A percentile compares a stretch with the other conserved stretches of the same genome.
These are phyloP conservation scores for Nymphalis urticae DNA, from an alignment of 2,888 invertebrate species.

Conservation along the genomic window DNA sequence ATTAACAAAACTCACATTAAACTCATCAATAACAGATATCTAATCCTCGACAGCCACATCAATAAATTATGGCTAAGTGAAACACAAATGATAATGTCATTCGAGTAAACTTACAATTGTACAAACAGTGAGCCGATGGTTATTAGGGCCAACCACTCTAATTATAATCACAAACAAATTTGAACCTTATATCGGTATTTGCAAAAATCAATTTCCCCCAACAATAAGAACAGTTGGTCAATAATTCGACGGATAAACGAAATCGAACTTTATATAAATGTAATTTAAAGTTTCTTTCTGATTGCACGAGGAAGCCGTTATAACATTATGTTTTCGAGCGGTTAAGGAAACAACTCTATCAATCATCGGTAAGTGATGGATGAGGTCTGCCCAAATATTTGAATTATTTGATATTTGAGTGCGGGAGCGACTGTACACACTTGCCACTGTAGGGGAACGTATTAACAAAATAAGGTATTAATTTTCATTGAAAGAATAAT, in stretches of 20 bases:
- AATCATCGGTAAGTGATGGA: constrained; percentile 78
- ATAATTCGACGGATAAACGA: constrained; percentile 30
- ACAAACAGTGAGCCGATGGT: constrained; percentile 68
- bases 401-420: constrained; percentile 70
- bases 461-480: constrained; percentile 41
- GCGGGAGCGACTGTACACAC: constrained; percentile 47
- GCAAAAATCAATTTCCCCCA: constrained; percentile 18
- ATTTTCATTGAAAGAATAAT: constrained; percentile 27
- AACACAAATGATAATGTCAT: constrained; percentile 76
- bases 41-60: constrained; percentile 55
- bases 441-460: constrained; percentile 45
- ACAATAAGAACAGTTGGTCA: constrained; percentile 8
- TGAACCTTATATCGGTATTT: constrained; percentile 33
- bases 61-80: constrained; percentile 75
- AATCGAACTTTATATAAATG: constrained; percentile 22
- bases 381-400: constrained; percentile 77
- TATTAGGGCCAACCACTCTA: constrained; percentile 58
- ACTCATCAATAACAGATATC: constrained; percentile 55
- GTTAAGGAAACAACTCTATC: constrained; percentile 61
- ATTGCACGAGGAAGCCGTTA: constrained; percentile 29
- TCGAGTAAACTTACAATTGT: constrained; percentile 68
- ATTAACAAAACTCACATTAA: constrained; percentile 37
- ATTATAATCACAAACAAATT: constrained; percentile 34
- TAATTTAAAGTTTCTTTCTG: constrained; percentile 25
- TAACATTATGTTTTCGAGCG: constrained; percentile 38